Percentiles rank a stretch among this genome's conserved stretches.
These are phyloP conservation scores for Rhagoletis zephyria DNA, from an alignment of 1,140 invertebrate genomes.

Conservation along the genomic window DNA sequence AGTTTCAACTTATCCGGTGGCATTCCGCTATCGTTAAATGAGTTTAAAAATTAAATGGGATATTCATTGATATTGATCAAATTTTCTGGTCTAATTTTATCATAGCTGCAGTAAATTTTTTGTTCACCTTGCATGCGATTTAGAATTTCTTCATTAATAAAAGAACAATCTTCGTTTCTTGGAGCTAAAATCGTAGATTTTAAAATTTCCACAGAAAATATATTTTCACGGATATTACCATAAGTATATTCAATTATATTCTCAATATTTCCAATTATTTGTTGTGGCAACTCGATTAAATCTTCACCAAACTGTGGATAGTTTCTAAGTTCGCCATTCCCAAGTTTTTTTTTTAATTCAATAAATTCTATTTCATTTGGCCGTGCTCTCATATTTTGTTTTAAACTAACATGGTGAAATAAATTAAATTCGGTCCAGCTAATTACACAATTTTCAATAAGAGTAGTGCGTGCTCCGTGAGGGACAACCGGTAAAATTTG, in stretches of 20 bases:
- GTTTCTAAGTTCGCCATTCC: not conserved
- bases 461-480: not conserved
- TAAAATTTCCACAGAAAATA: not conserved
- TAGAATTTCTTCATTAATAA: not conserved
- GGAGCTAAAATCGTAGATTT: not conserved
- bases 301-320: not conserved
- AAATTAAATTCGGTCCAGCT: not conserved
- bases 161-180: too few relatives aligned
- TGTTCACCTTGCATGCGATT: not conserved
- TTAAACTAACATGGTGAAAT: not conserved
- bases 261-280: not conserved
- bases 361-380: not conserved
- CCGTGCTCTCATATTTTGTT: not conserved
- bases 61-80: not conserved
- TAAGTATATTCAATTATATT: conserved; percentile 8
- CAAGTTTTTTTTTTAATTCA: not conserved
- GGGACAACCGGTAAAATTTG: not conserved
- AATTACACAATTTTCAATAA: not conserved
- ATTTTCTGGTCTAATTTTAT: not conserved
- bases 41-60: conserved; percentile 34
- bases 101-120: conserved; percentile 7
- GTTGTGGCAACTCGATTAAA: not conserved
- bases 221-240: conserved; percentile 13
- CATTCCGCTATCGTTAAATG: conserved; percentile 15
- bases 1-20: conserved; percentile 3